Base-by-base conservation (phyloP, 53 echinoderm and acorn worm genomes). In the Glandiceps talaboti region DNA sequence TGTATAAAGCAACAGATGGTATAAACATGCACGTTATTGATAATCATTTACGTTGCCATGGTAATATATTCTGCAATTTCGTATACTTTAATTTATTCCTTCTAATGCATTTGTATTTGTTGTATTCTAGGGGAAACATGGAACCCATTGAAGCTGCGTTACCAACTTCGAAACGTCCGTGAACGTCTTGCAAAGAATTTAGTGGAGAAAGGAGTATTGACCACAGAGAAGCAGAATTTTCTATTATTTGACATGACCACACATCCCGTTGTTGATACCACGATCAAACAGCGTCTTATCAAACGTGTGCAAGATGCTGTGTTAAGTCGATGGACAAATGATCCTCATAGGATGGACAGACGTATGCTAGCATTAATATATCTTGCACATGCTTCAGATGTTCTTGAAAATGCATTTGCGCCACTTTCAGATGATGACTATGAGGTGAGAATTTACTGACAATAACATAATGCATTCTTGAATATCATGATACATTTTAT, bases 221-320 rank as follows among this genome's bases (percentile, higher is more conserved):
- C 99, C 73, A 99, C 99, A 25, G 99, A 99, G 80, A 99, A 99
- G 77, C 93, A 93, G 79, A 99, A 99, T 89, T 99, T 99, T 88
- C 89, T 99, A 25, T 87, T 99, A 26, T 99, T 99, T 79, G 99
- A 99, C 88, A 94, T 94, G 94, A 94, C 99, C 28, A 94, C 94
- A 76, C 99, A 99, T 82, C 99, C 99, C 27, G 88, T 99, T 30
- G 85, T 86, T 28, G 94, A 99, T 80, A 87, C 90, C 74, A 86
- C 82, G 25, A 84, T 87, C 73, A 99, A 99, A 29, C 99, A 99
- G 33, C 90, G 94, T 31, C 87, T 90, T 27, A 92, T 94, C 84
- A 80, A 80, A 26, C 33, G 84, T 12, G 99, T 99, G 0, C 99
- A 99, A 74, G 99, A 99, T 78, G 94, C 91, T 0, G 89, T 99